Conservation (phyloP, 2,113 vertebrate genomes). For the Anseranas semipalmata region DNA sequence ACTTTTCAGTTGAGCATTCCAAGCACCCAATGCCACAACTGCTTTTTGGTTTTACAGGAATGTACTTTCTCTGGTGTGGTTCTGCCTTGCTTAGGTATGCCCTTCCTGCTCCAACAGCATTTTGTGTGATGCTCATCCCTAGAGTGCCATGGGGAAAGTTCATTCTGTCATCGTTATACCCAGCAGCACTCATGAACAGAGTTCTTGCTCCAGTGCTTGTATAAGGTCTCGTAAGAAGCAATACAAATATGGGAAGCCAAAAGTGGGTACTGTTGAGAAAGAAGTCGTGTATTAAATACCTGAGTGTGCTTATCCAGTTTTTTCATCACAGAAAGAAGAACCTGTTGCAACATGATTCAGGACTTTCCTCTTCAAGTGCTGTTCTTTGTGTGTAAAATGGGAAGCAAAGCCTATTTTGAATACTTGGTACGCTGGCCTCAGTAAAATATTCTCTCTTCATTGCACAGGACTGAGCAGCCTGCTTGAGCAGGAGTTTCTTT, state of each 20-base stretch:
- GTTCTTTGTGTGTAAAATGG: not conserved
- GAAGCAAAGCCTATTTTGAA: not conserved
- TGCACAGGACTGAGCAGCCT: not conserved
- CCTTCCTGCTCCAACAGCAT: rapidly evolving
- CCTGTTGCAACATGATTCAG: not conserved
- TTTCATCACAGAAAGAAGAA: not conserved
- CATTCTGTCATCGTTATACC: not conserved
- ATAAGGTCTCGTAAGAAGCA: not conserved
- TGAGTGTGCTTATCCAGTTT: not conserved
- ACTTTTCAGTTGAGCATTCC: not conserved
- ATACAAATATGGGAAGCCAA: not conserved
- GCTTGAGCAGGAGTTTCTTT: not conserved
- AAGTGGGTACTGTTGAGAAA: not conserved
- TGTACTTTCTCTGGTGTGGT: rapidly evolving
- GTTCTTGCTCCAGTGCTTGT: not conserved
- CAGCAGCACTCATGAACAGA: not conserved
- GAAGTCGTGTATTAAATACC: not conserved
- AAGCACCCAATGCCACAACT: not conserved
- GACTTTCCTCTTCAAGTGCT: not conserved
- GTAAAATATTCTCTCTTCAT: not conserved
- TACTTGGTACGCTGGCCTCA: not conserved
- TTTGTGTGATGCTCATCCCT: rapidly evolving
- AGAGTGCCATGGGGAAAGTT: not conserved
- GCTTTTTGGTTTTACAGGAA: not conserved
- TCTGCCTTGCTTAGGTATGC: not conserved